Conservation (phyloP, 2,113 vertebrate genomes). For the Aspidoscelis tigris region DNA sequence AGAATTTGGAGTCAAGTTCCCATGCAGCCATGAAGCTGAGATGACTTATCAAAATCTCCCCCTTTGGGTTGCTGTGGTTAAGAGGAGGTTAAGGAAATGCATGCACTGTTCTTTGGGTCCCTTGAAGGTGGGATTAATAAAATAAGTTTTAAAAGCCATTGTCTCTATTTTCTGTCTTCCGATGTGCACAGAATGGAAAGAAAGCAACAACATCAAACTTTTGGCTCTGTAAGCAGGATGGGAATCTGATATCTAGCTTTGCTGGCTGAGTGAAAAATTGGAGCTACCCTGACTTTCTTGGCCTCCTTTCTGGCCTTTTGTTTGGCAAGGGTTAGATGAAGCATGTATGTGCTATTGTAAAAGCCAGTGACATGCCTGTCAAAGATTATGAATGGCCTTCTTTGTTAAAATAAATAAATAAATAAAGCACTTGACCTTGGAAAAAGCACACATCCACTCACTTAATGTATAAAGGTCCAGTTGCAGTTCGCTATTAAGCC, state of each 20-base stretch:
- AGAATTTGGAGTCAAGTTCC: neutral
- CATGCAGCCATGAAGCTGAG: neutral
- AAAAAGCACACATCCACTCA: neutral
- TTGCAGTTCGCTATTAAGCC: neutral
- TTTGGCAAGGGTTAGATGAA: neutral
- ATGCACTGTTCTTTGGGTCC: neutral
- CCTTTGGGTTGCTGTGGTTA: neutral
- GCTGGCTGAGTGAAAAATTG: neutral
- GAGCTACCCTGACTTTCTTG: no score
- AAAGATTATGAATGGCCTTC: neutral
- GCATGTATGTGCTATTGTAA: neutral
- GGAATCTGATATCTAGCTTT: neutral
- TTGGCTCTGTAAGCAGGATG: neutral
- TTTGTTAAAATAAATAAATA: constrained; percentile 1
- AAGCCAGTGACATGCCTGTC: neutral
- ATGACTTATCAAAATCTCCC: neutral
- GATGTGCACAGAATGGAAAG: neutral
- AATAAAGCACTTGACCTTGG: constrained; percentile 1
- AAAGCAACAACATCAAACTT: neutral
- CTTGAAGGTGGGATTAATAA: neutral
- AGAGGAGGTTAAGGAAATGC: neutral
- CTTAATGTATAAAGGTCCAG: neutral
- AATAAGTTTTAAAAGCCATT: neutral
- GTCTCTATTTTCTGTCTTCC: neutral
- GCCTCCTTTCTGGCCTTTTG: neutral